A percentile compares a stretch with the other conserved stretches of the same genome.
These are phyloP conservation scores for Oryzias dopingdopingensis DNA, from an alignment of 2,797 vertebrate genomes.

Conservation along the genomic window DNA sequence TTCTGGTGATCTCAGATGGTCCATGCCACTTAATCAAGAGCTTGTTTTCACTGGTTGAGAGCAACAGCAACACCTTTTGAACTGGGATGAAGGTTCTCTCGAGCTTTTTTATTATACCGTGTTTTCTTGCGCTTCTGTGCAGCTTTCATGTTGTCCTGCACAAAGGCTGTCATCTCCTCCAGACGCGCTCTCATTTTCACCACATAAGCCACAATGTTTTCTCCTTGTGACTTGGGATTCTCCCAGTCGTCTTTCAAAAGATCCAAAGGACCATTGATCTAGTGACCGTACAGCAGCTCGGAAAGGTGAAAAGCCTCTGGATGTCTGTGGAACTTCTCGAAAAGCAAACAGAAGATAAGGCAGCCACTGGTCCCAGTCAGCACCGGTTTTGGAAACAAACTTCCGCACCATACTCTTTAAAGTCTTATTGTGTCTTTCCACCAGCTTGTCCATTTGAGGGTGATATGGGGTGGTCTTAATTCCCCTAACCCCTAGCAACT, in stretches of 20 bases:
- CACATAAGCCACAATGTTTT: conserved; percentile 3
- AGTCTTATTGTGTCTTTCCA: too few species aligned
- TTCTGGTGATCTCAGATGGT: too few species aligned
- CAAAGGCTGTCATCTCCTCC: neutral
- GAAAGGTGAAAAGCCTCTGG: conserved; percentile 3
- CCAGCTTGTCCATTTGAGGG: too few species aligned
- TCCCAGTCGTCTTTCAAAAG: conserved; percentile 7
- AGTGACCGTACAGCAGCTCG: neutral
- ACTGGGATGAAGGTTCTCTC: too few species aligned
- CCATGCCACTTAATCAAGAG: too few species aligned
- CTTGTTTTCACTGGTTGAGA: too few species aligned
- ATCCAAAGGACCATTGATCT: conserved; percentile 1
- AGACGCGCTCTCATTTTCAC: conserved; percentile 9
- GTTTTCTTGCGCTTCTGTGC: conserved; percentile 2
- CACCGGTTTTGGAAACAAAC: neutral
- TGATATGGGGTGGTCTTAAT: too few species aligned
- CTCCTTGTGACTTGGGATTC: too few species aligned
- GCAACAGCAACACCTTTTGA: too few species aligned
- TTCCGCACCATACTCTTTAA: too few species aligned
- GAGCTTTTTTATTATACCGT: conserved; percentile 6
- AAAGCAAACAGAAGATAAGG: conserved; percentile 5
- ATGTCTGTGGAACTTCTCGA: neutral
- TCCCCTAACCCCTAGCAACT: neutral
- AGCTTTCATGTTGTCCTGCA: neutral
- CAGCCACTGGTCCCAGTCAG: conserved; percentile 16